Percentiles rank a stretch among this genome's conserved stretches.
phyloP scores from a whole-genome alignment of 2,888 invertebrate genomes.

The Prosopocoilus inquinatus region DNA sequence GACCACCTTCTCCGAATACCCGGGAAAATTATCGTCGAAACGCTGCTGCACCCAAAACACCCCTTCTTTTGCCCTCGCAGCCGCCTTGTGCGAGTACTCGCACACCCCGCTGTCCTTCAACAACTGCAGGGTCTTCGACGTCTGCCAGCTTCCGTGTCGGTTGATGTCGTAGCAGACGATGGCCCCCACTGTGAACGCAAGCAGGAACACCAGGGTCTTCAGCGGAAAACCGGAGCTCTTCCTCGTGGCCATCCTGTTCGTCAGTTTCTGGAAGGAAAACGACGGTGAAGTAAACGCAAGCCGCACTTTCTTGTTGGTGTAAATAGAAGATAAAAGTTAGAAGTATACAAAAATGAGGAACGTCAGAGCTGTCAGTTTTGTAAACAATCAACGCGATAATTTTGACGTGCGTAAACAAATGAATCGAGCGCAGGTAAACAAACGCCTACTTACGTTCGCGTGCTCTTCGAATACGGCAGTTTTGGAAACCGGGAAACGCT shows the following conservation, averaged over 20 bases:
- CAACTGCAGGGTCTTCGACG: constrained; percentile 64
- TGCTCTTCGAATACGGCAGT: not conserved
- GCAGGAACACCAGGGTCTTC: constrained; percentile 62
- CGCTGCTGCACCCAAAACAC: constrained; percentile 64
- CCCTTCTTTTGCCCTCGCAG: constrained; percentile 60
- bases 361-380: no score
- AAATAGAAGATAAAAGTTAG: not conserved
- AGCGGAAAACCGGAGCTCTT: constrained; percentile 56
- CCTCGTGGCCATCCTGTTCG: constrained; percentile 50
- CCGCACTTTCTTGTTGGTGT: constrained; percentile 2
- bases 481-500: not conserved
- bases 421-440: no score
- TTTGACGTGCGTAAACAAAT: no score
- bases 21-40: constrained; percentile 67
- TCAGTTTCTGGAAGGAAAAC: constrained; percentile 42
- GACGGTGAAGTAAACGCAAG: not conserved
- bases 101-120: constrained; percentile 65
- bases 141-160: constrained; percentile 65
- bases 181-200: constrained; percentile 60
- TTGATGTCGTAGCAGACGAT: constrained; percentile 66
- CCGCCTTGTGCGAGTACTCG: constrained; percentile 63
- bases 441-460: not conserved
- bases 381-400: no score
- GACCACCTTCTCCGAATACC: constrained; percentile 59
- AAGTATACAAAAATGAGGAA: no score